Evolutionary conservation across 2,113 vertebrate species (phyloP).

Genomic region (Mastomys coucha): DNA sequence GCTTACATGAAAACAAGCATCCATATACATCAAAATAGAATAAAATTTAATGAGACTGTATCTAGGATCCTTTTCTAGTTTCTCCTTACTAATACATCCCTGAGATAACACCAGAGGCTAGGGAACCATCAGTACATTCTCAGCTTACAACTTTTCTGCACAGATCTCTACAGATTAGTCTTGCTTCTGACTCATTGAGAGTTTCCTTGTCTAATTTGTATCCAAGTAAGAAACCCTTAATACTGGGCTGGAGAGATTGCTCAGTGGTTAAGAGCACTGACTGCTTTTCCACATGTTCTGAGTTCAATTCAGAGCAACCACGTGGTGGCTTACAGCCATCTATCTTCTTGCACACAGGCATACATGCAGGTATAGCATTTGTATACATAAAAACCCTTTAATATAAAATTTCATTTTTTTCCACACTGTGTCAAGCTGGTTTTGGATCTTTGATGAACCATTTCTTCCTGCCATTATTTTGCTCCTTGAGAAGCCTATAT

Average conservation of each 20-base stretch:
- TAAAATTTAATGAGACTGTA: neutral
- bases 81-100: neutral
- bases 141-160: neutral
- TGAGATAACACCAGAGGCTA: neutral
- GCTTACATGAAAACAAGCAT: neutral
- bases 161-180: neutral
- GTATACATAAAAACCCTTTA: neutral
- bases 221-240: conserved; percentile 50
- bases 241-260: neutral
- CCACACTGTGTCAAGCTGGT: neutral
- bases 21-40: neutral
- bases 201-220: conserved; percentile 11
- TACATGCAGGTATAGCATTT: too few relatives aligned
- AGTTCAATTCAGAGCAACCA: too few relatives aligned
- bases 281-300: too few relatives aligned
- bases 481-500: neutral
- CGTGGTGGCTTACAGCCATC: too few relatives aligned
- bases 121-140: neutral
- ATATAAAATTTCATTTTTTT: neutral
- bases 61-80: neutral
- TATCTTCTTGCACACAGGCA: too few relatives aligned
- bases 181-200: neutral
- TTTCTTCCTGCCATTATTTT: neutral
- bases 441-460: conserved; percentile 26
- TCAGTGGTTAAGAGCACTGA: too few relatives aligned